Evolutionary conservation across 1,140 invertebrate species (phyloP).

Genomic region (Drosophila subpulchrella): DNA sequence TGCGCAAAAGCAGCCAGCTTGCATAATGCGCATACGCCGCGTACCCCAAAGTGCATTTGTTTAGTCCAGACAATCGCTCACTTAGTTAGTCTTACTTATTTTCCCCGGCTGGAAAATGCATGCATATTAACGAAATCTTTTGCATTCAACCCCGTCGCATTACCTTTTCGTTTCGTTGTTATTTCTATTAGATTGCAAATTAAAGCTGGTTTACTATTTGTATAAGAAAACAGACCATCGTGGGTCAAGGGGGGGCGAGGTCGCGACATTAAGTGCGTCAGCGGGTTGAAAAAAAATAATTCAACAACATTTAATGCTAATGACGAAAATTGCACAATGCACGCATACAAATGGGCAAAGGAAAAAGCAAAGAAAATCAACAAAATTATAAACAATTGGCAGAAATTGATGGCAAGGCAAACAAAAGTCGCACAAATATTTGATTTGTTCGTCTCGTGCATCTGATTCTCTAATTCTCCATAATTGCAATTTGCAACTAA

Average conservation of each 20-base stretch:
- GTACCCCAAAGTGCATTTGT: constrained; percentile 7
- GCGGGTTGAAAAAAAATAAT: constrained; percentile 82
- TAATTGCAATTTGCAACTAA: constrained; percentile 70
- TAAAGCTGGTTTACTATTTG: constrained; percentile 80
- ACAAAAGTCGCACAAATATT: constrained; percentile 78
- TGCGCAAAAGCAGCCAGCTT: constrained; percentile 18
- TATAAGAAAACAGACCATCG: constrained; percentile 55
- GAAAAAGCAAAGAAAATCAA: constrained; percentile 34
- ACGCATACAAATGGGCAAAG: constrained; percentile 46
- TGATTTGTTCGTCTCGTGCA: constrained; percentile 64
- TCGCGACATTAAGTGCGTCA: constrained; percentile 81
- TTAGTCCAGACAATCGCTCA: constrained; percentile 13
- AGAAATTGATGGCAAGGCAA: constrained; percentile 80
- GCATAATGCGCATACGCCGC: constrained; percentile 54
- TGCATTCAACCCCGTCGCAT: constrained; percentile 46
- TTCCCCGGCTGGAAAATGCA: constrained; percentile 18
- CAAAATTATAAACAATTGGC: constrained; percentile 75
- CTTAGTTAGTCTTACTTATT: constrained; percentile 14
- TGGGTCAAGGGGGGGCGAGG: constrained; percentile 27
- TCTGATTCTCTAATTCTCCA: constrained; percentile 61
- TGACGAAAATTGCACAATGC: constrained; percentile 82
- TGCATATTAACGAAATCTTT: constrained; percentile 72
- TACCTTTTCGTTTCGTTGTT: constrained; percentile 54
- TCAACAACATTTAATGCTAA: constrained; percentile 81
- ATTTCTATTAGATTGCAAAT: constrained; percentile 80